Base-by-base conservation (phyloP, 2,113 vertebrate genomes). In the Hippotragus niger region DNA sequence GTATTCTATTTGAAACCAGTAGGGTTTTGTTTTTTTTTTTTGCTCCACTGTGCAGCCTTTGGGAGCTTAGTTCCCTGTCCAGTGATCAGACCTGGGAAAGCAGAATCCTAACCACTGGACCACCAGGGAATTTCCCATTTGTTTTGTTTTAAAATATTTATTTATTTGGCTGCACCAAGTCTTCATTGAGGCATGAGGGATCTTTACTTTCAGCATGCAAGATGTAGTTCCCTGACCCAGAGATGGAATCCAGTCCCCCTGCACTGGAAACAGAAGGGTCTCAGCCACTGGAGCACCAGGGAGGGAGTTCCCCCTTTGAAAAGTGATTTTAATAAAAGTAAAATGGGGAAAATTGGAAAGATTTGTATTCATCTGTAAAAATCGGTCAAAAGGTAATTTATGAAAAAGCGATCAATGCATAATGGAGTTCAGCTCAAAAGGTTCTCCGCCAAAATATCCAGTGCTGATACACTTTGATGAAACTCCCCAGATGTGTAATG, bases 291-390 rank as follows among this genome's bases (percentile, higher is more conserved):
- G 45, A 19, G 29, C 5, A 11, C 45, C 29, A 6, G 78, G 29
- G 19, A 71, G n/a, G 64, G 8, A 12, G 27, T 6, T 50, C 45
- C 78, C 4, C 27, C 40, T 52, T 94, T 96, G 60, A 95, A 95
- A 97, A 36, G 55, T 83, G 33, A 84, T 92, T 88, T 94, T 50
- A 93, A 7, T 96, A 76, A 87, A 89, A 92, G 29, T 55, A 93
- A 93, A 93, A 82, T 84, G 47, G 90, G 62, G 36, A 36, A 85
- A 50, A 81, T 43, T 71, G n/a, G 53, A 84, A 81, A 53, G 43
- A 31, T 88, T 21, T 52, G 5, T 94, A 16, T 81, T 58, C 86
- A 58, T 74, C 71, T 78, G 17, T 83, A 58, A 55, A 88, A 82
- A 31, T 23, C 25, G 2, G 14, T 67, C 57, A 19, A 33, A 57